Base-by-base conservation (phyloP, 2,113 vertebrate genomes). In the Cnemophilus loriae region DNA sequence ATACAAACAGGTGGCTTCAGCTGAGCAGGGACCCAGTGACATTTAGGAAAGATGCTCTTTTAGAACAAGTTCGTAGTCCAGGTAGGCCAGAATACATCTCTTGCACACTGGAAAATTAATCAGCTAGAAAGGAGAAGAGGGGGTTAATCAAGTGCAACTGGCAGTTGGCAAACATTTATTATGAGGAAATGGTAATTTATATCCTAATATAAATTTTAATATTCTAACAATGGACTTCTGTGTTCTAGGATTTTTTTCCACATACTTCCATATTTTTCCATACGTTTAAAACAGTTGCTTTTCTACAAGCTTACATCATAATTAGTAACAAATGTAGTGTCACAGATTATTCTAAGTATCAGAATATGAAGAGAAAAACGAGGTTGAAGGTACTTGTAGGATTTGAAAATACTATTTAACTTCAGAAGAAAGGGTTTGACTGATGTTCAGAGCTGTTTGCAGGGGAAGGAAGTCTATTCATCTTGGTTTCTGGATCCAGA, bases 401-500 rank as follows among this genome's bases (percentile, higher is more conserved):
- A 55, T 92, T 86, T 67, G 74, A 85, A 89, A 92, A 67, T 92
- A 74, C 52, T 77, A 11, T 77, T 95, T 95, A 70, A 65, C 71
- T 95, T 91, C 14, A 57, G 53, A 89, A 63, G 50, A 90, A 90
- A 39, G 79, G 15, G 13, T 28, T 75, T 94, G 80, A 84, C 64
- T 81, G 86, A 95, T 86, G 47, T 39, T 88, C 77, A 87, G 59
- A 23, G 50, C 16, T 35, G 47, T 77, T 87, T 92, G 33, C 4
- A 6, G 26, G 21, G 27, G 63, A 35, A 77, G 44, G 69, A 57
- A 50, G 47, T 22, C 37, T n/a, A 84, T 90, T 92, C 13, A 21
- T 89, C 77, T 78, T 84, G 39, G 73, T 92, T 93, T 84, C 89
- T 89, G 76, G 64, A 71, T 89, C 44, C 76, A 93, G 76, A 88